Evolutionary conservation across 2,888 invertebrate species (phyloP), one percentile per base, ranked within the genome.

Genomic region (Disparrhopalites patrizii): DNA sequence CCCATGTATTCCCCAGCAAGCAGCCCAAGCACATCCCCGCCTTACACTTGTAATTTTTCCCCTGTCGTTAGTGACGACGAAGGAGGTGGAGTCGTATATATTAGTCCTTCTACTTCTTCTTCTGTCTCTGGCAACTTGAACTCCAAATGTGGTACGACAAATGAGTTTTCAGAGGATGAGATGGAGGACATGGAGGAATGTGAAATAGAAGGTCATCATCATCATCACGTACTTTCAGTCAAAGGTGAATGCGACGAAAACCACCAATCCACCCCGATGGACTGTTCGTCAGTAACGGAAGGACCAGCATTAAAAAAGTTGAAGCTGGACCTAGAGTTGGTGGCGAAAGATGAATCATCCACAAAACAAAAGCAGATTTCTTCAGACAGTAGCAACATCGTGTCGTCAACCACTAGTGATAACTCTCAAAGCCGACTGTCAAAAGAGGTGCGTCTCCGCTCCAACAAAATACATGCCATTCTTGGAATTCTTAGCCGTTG

Each of bases 401-500:
- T 13, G 23, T 20, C 23, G 3, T 23, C 3, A 2, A n/a, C n/a
- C n/a, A n/a, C n/a, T n/a, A n/a, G n/a, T n/a, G n/a, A n/a, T n/a
- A n/a, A n/a, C n/a, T n/a, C n/a, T n/a, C 23, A 47, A 8, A 25
- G 8, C 20, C 20, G 23, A 23, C 23, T 23, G 10, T 7, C 47
- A 28, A 52, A 30, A 10, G 30, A 52, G 31, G 30, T 47, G 18
- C 23, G 62, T 10, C 28, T 27, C 5, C 55, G 55, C 18, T 56
- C 55, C 10, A 56, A 40, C 20, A 64, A 64, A 33, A 64, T 64
- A 8, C 40, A 43, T 13, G 25, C 47, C 8, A 64, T 64, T 28
- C 25, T 64, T 15, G 64, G 64, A 47, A 64, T 64, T 15, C 33
- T 64, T 3, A 43, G 33, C 13, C 50, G 50, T 18, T 43, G 43